Evolutionary conservation across 2,797 vertebrate genomes (phyloP).

Genomic region (Botia almorhae): DNA sequence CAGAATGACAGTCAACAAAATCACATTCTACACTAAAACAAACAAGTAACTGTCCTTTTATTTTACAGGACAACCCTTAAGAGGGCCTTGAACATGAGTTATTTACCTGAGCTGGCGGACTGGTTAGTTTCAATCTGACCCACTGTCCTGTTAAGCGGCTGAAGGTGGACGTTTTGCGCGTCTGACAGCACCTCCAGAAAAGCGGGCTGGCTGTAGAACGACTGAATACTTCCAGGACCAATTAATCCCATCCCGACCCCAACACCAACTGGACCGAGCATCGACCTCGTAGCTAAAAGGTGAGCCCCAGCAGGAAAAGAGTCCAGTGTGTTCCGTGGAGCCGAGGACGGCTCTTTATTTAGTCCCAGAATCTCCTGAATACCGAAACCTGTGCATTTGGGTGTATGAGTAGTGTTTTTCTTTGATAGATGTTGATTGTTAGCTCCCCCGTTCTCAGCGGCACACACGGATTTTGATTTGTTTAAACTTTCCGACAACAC

Average conservation of each 20-base stretch:
- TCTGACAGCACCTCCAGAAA: conserved; percentile 94
- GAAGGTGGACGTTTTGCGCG: conserved; percentile 88
- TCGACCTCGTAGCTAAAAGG: conserved; percentile 89
- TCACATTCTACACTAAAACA: background rate
- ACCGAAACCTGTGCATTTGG: conserved; percentile 94
- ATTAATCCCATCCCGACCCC: conserved; percentile 92
- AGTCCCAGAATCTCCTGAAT: conserved; percentile 98
- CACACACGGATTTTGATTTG: conserved; percentile 76
- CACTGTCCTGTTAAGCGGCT: conserved; percentile 82
- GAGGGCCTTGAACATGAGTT: background rate
- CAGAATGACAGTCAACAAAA: background rate
- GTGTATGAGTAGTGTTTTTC: conserved; percentile 73
- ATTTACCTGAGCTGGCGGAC: conserved; percentile 91
- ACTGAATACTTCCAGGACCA: conserved; percentile 87
- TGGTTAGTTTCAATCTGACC: conserved; percentile 87
- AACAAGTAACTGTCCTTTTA: background rate
- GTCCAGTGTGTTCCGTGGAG: conserved; percentile 82
- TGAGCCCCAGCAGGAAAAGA: conserved; percentile 87
- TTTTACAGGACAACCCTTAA: background rate
- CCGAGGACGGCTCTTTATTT: conserved; percentile 90
- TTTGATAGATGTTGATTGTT: conserved; percentile 72
- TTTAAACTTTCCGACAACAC: conserved; percentile 84
- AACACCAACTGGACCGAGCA: conserved; percentile 86
- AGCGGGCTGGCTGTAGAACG: conserved; percentile 93
- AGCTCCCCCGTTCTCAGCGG: conserved; percentile 69